phyloP scores from a whole-genome alignment of 2,888 invertebrate species.

The Halictus quadricinctus region DNA sequence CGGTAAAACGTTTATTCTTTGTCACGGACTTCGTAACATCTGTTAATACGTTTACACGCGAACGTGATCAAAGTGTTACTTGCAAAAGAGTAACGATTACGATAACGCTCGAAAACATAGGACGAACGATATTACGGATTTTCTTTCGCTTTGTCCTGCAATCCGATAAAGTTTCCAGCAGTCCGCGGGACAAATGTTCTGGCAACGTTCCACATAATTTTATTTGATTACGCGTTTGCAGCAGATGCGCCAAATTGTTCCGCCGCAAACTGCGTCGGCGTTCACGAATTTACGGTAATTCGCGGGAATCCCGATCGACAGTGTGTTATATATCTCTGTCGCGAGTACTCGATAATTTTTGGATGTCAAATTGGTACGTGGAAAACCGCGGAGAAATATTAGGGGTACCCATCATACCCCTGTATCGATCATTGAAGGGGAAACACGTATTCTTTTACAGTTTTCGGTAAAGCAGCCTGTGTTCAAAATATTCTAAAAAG shows the following conservation, averaged over 20 bases:
- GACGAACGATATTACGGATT: neutral
- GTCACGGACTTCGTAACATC: neutral
- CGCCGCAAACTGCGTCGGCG: neutral
- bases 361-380: neutral
- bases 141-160: neutral
- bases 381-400: neutral
- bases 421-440: too few species aligned
- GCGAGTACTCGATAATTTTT: neutral
- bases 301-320: conserved; percentile 3
- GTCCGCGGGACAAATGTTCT: neutral
- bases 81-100: neutral
- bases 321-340: neutral
- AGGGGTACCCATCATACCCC: too few species aligned
- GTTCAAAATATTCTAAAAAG: too few species aligned
- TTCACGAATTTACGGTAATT: neutral
- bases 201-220: conserved; percentile 3
- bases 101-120: neutral
- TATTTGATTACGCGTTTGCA: neutral
- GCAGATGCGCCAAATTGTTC: conserved; percentile 20
- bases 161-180: neutral
- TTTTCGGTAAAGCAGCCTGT: too few species aligned
- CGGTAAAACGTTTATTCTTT: neutral
- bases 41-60: neutral
- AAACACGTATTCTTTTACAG: too few species aligned
- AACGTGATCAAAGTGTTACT: neutral